Conservation (phyloP, 2,888 invertebrate genomes). For the Epinotia brunnichana region DNA sequence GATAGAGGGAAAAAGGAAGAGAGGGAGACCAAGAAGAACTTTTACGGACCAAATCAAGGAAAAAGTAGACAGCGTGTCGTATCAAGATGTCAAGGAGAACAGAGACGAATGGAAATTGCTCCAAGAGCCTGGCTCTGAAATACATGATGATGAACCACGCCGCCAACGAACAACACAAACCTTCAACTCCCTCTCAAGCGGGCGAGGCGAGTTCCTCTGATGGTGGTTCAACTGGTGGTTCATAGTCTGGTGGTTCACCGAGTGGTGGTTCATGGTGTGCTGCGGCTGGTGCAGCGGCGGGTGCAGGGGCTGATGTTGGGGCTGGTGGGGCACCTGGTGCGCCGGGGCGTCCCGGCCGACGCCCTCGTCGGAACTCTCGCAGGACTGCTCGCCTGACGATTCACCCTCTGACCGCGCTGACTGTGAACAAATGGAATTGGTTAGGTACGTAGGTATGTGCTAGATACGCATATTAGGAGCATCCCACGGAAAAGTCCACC, state of each 20-base stretch:
- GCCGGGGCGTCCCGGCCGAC: constrained; percentile 74
- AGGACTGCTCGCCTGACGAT: constrained; percentile 78
- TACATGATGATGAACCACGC: no score
- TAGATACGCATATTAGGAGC: no score
- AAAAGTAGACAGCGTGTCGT: no score
- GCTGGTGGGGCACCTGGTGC: constrained; percentile 53
- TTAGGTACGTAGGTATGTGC: no score
- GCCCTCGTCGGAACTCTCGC: constrained; percentile 80
- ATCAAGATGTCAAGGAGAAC: no score
- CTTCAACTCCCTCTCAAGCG: constrained; percentile 73
- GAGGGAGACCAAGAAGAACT: no score
- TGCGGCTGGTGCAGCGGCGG: constrained; percentile 50
- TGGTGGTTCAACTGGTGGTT: constrained; percentile 66
- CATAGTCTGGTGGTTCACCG: constrained; percentile 55
- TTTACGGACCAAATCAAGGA: no score
- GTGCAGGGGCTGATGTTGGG: constrained; percentile 54
- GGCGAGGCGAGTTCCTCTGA: constrained; percentile 73
- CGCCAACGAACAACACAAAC: constrained; percentile 51
- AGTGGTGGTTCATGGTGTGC: constrained; percentile 65
- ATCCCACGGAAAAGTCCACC: no score
- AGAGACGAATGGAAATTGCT: no score
- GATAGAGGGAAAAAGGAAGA: no score
- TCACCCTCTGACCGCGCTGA: constrained; percentile 79
- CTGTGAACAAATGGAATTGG: constrained; percentile 56
- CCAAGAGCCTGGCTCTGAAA: no score